Conservation (phyloP, 1,140 invertebrate species). For the Teleogryllus occipitalis region DNA sequence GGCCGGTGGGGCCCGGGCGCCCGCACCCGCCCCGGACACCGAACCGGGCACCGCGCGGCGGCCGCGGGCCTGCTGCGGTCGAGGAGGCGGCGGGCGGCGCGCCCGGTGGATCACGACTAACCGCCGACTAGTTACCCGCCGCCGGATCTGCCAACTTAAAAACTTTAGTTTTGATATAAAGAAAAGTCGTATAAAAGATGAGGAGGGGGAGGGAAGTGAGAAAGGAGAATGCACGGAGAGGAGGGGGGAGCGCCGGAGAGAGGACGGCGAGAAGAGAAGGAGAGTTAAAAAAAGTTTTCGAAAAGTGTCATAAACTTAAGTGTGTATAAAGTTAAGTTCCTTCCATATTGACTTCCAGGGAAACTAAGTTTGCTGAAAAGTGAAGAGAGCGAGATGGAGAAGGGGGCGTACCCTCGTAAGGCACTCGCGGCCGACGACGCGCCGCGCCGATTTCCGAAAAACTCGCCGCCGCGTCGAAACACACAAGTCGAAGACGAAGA, state of each 20-base stretch:
- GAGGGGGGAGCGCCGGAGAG: background rate
- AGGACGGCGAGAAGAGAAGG: background rate
- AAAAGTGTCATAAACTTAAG: conserved; percentile 1
- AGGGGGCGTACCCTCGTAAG: background rate
- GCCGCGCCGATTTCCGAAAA: background rate
- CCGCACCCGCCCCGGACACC: too few species aligned
- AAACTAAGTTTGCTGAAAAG: background rate
- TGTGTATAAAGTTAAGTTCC: background rate
- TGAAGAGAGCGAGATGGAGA: background rate
- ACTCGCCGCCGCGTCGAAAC: background rate
- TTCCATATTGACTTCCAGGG: background rate
- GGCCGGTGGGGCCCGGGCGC: too few species aligned
- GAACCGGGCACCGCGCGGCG: too few species aligned
- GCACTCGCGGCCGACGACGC: background rate
- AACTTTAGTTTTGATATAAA: conserved; percentile 6
- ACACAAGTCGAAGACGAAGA: background rate
- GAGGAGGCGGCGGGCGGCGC: background rate
- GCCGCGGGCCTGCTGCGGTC: too few species aligned
- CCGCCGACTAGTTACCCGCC: background rate
- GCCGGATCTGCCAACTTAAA: background rate
- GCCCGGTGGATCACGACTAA: background rate
- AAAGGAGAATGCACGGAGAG: background rate
- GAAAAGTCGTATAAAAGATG: background rate
- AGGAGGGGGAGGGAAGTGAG: background rate
- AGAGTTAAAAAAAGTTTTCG: background rate